Evolutionary conservation across 2,797 vertebrate genomes (phyloP), one percentile per base, ranked within the genome.

Genomic region (Gymnothorax javanicus): DNA sequence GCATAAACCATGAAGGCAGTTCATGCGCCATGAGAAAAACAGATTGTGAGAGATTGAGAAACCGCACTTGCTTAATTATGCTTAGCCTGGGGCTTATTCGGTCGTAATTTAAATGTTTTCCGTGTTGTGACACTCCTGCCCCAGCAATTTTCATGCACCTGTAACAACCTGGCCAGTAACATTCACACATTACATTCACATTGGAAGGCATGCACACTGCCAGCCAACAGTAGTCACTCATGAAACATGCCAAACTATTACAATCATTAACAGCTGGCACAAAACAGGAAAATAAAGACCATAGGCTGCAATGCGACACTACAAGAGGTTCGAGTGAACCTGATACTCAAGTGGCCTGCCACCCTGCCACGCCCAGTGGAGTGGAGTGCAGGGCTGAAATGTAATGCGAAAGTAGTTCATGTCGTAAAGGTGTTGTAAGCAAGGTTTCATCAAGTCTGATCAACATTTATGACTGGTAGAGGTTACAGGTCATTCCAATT

Each of bases 21-120:
- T 43, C 33, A 43, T 43, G 33, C 33, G 33, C 33, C 33, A 43
- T 43, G 33, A 43, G 33, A 43, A 71, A 87, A 43, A 60, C 20
- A 86, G 59, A 81, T 60, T 67, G 20, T 23, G 43, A 4, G 2
- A 56, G 84, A 62, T 71, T 69, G 58, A 85, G 86, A 33, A 52
- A 82, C 54, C 13, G 6, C 59, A 20, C 59, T 62, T 73, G 13
- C 20, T 86, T 88, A 25, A 88, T 86, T 83, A 83, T 85, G 85
- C 85, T 87, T 83, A 89, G 83, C 77, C 77, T 9, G 7, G 84
- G 33, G 62, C 43, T 23, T 83, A 86, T 50, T 23, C 25, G 67
- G 56, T 50, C 58, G 56, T 71, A 69, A 83, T 83, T 86, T 83
- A 57, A 62, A 86, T 67, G n/a, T 60, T 62, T 79, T 9, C 11